Evolutionary conservation across 2,113 vertebrate genomes (phyloP), one percentile per base, ranked within the genome.

Genomic region (Martes martes): DNA sequence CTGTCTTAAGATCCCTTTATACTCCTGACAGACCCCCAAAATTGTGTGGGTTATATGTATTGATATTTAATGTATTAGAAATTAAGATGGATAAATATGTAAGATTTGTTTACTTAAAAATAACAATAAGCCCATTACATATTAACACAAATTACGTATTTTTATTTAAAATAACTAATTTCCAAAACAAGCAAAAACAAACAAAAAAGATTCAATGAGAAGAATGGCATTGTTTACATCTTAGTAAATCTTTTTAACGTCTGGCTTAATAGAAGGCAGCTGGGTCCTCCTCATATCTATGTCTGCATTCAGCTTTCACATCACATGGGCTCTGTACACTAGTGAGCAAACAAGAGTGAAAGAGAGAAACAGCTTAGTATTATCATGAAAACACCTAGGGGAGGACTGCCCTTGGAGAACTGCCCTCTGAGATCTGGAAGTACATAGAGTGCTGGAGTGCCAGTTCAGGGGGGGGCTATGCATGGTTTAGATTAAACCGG

Each of bases 101-200:
- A 47, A 63, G 82, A 67, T 24, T 94, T 47, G 79, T 59, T 91
- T 11, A 83, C 82, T 80, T 67, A 28, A 92, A 86, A 91, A 67
- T 76, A 78, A 26, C 42, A 55, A 57, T 42, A 94, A 94, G 42
- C 71, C 8, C 6, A 85, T 45, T 78, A 42, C 14, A 57, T 57
- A 28, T 79, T 95, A 91, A 94, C 33, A 92, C 36, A 69, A 92
- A 86, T 85, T n/a, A 61, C 9, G 1, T 67, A 18, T 65, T 52
- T 89, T 79, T 52, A 76, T 81, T 91, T 65, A 65, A 92, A 96
- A 73, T 87, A 67, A 36, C 31, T 63, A 11, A 69, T 91, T 95
- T 82, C 50, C 57, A 61, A 95, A 92, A 86, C 24, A 92, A 91
- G 63, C 78, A 57, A 89, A 95, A 86, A 55, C 84, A 88, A 84